A percentile compares a stretch with the other conserved stretches of the same genome.
phyloP scores from a whole-genome alignment of 2,113 vertebrate genomes.

The Psophia crepitans region DNA sequence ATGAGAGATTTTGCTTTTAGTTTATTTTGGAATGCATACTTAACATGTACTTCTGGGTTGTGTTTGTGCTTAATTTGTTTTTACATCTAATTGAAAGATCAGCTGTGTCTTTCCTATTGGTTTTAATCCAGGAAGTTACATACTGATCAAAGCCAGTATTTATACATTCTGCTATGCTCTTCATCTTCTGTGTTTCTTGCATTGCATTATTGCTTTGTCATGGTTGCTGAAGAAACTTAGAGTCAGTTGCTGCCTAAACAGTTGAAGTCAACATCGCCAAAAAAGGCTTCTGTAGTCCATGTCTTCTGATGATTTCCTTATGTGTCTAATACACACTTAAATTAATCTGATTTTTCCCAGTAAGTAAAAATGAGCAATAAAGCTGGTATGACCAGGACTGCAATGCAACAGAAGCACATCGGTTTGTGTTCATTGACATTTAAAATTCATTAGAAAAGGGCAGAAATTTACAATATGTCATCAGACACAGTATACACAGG shows the following conservation, averaged over 20 bases:
- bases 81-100: neutral
- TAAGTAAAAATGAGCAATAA: neutral
- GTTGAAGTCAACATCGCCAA: constrained; percentile 39
- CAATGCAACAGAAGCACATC: neutral
- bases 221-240: neutral
- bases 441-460: neutral
- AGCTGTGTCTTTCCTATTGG: neutral
- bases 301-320: neutral
- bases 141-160: neutral
- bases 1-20: neutral
- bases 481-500: neutral
- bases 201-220: neutral
- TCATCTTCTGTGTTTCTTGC: neutral
- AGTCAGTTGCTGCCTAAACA: constrained; percentile 22
- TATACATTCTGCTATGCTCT: neutral
- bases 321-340: neutral
- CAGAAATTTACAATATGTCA: neutral
- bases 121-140: neutral
- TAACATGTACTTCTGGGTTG: neutral
- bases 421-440: neutral
- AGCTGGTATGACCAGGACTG: neutral
- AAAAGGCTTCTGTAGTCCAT: constrained; percentile 13
- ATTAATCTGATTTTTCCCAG: neutral
- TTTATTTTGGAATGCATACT: neutral
- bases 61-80: neutral